Evolutionary conservation across 2,888 invertebrate genomes (phyloP).

Genomic region (Alviniconcha strummeri): DNA sequence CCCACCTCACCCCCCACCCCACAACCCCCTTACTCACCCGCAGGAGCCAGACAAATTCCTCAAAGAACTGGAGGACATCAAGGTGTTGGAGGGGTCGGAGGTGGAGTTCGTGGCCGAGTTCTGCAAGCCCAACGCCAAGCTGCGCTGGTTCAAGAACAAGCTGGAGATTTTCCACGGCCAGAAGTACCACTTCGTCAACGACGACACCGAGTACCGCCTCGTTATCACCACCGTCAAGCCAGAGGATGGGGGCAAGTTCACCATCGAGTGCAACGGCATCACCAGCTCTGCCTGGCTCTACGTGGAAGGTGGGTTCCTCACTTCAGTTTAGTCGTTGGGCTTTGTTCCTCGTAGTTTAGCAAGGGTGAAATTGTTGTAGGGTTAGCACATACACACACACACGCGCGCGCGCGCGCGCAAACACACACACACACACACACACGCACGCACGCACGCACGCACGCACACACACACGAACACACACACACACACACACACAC

Average conservation of each 20-base stretch:
- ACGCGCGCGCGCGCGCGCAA: too few species aligned
- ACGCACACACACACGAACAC: too few species aligned
- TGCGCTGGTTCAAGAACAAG: slow-evolving; percentile 76
- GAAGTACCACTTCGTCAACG: slow-evolving; percentile 94
- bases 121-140: slow-evolving; percentile 89
- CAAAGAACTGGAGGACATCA: slow-evolving; percentile 94
- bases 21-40: not conserved
- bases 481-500: too few species aligned
- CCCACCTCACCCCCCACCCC: not conserved
- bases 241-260: slow-evolving; percentile 97
- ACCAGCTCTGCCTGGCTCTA: slow-evolving; percentile 92
- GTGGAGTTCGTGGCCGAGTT: slow-evolving; percentile 95
- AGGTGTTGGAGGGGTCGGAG: slow-evolving; percentile 97
- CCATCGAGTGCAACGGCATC: slow-evolving; percentile 93
- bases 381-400: too few species aligned
- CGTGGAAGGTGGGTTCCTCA: slow-evolving; percentile 83
- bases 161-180: slow-evolving; percentile 96
- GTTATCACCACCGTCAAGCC: slow-evolving; percentile 93
- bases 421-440: too few species aligned
- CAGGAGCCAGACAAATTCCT: slow-evolving; percentile 80
- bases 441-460: too few species aligned
- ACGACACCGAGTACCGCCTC: slow-evolving; percentile 92
- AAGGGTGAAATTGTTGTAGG: too few species aligned
- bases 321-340: too few species aligned
- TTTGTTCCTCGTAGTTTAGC: too few species aligned